phyloP scores from a whole-genome alignment of 2,888 invertebrate species.

The Calameuta filiformis region DNA sequence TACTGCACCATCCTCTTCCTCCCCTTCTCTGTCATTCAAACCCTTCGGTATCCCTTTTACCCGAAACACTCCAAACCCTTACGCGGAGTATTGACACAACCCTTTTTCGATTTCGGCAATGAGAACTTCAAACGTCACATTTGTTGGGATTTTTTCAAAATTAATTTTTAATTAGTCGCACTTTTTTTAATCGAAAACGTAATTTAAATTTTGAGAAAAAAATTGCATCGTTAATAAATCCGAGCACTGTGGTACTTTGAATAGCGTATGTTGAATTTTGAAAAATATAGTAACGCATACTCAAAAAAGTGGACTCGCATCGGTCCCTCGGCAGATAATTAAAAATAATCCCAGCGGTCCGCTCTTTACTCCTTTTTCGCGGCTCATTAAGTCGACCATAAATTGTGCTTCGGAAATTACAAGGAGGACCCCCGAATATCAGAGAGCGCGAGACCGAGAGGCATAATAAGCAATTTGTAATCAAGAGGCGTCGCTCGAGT shows the following conservation, averaged over 20 bases:
- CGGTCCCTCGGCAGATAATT: slow-evolving; percentile 52
- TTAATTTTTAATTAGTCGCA: neutral
- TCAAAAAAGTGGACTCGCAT: neutral
- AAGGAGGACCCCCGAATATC: slow-evolving; percentile 50
- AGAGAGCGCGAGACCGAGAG: slow-evolving; percentile 30
- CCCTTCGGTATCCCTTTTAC: neutral
- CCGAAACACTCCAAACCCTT: neutral
- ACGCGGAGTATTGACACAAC: neutral
- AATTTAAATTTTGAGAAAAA: too few species aligned
- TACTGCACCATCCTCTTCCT: neutral
- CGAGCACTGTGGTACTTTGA: neutral
- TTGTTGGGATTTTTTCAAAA: neutral
- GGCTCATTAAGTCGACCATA: slow-evolving; percentile 66
- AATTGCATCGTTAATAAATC: too few species aligned
- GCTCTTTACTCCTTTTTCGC: slow-evolving; percentile 60
- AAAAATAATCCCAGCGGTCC: slow-evolving; percentile 60
- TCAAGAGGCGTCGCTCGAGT: slow-evolving; percentile 61
- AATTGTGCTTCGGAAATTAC: slow-evolving; percentile 66
- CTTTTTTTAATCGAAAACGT: too few species aligned
- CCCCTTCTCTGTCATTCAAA: neutral
- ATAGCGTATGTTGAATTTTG: neutral
- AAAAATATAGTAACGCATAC: neutral
- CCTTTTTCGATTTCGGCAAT: neutral
- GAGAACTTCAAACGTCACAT: neutral
- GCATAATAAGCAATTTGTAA: slow-evolving; percentile 66